These are phyloP conservation scores for Propithecus coquereli DNA, from an alignment of 2,113 vertebrate genomes.

Conservation along the genomic window DNA sequence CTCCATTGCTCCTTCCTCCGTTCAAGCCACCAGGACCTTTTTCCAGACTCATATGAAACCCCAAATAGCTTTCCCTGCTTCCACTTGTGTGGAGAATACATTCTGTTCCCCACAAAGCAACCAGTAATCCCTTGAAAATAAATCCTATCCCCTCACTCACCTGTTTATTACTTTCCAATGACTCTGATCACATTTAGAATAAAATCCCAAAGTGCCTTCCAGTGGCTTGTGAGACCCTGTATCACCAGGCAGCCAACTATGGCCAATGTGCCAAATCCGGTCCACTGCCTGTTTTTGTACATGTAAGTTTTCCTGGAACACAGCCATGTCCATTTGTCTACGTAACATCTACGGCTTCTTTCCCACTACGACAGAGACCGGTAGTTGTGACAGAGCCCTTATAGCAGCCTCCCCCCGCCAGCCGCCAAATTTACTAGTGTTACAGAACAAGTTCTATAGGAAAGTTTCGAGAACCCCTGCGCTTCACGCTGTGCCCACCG, in stretches of 20 bases:
- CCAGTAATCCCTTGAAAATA: not conserved
- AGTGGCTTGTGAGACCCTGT: not conserved
- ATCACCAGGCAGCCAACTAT: not conserved
- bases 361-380: not conserved
- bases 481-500: not conserved
- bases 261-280: not conserved
- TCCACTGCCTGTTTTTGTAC: not conserved
- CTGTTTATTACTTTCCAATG: not conserved
- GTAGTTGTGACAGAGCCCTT: not conserved
- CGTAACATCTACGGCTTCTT: not conserved
- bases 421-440: not conserved
- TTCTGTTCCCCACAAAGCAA: not conserved
- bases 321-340: not conserved
- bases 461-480: not conserved
- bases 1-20: not conserved
- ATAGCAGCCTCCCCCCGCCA: not conserved
- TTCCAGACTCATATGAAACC: not conserved
- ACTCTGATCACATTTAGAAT: not conserved
- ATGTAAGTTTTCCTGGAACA: not conserved
- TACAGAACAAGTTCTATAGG: not conserved
- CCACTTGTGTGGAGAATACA: not conserved
- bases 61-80: not conserved
- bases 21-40: not conserved
- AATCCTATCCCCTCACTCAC: not conserved
- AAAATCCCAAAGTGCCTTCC: not conserved